These are phyloP conservation scores for Distichodus sexfasciatus DNA, from an alignment of 2,797 vertebrate genomes.

Conservation along the genomic window DNA sequence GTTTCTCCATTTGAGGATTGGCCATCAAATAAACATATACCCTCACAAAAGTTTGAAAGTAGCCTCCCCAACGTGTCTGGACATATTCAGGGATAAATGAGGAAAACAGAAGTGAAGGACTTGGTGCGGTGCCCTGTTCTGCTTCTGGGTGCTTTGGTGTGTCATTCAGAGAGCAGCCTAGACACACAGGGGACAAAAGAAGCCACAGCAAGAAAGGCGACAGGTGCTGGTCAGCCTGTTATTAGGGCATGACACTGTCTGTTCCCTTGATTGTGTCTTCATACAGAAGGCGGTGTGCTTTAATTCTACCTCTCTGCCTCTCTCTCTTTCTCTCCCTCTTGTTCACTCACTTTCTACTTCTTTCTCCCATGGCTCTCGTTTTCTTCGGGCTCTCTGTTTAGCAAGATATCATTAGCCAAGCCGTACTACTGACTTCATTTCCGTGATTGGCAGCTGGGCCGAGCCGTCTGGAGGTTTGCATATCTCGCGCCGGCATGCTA, in stretches of 20 bases:
- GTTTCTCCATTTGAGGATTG: no score
- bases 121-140: constrained; percentile 18
- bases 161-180: constrained; percentile 32
- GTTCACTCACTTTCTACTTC: constrained; percentile 30
- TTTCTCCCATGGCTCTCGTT: constrained; percentile 25
- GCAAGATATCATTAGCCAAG: constrained; percentile 63
- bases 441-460: constrained; percentile 69
- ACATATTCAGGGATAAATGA: constrained; percentile 26
- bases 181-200: not conserved
- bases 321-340: constrained; percentile 53
- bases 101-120: not conserved
- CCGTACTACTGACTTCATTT: constrained; percentile 62
- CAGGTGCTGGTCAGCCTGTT: constrained; percentile 27
- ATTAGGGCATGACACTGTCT: constrained; percentile 31
- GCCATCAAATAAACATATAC: no score
- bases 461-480: constrained; percentile 65
- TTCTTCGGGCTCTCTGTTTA: constrained; percentile 42
- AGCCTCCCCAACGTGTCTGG: no score
- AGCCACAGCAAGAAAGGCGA: no score
- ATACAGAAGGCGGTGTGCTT: not conserved
- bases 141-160: constrained; percentile 18
- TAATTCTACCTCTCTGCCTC: not conserved
- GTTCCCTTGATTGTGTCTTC: constrained; percentile 26
- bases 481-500: constrained; percentile 60
- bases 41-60: no score